Base-by-base conservation (phyloP, 2,113 vertebrate genomes). In the Nothoprocta perdicaria region DNA sequence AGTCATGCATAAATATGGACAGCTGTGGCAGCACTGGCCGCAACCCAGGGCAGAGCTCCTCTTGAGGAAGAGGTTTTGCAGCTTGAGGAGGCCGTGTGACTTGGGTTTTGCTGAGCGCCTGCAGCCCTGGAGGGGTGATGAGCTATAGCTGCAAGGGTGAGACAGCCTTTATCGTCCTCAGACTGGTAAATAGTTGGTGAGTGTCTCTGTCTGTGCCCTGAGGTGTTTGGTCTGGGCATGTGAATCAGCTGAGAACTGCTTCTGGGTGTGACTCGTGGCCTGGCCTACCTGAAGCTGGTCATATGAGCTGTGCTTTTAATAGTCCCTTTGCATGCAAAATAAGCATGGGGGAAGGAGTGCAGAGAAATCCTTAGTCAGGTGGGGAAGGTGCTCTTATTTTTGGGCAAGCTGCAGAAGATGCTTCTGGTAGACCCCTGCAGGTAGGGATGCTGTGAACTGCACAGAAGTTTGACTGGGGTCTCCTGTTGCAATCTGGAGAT, bases 1-100 rank as follows among this genome's bases (percentile, higher is more conserved):
- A 81, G 84, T 75, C 89, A 71, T 0, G 29, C 40, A 53, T 40
- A 33, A 84, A 53, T 29, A 2, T 43, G 58, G 74, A 71, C 83
- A 71, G 19, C n/a, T 14, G 61, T 76, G 6, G 48, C 12, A 18
- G 60, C 21, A 33, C 8, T n/a, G 46, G 45, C 31, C 14, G 7
- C 13, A 89, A 95, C 86, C 92, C 92, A 95, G 94, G 81, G 61
- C 72, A 87, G 66, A 91, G 90, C 81, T 88, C 1, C 0, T 62
- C 60, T 53, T 27, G n/a, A 58, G 58, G 45, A 23, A 2, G 13
- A 75, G 67, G 43, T 62, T 38, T 38, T 62, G 31, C 27, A 62
- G 53, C 61, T 67, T 55, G 22, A 52, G 67, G 68, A 85, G 48
- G 61, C 58, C 81, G 9, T 60, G 55, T 71, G 94, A 80, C 62